Evolutionary conservation across 1,140 invertebrate species (phyloP), one percentile per base, ranked within the genome.

Genomic region (Tachypleus tridentatus): DNA sequence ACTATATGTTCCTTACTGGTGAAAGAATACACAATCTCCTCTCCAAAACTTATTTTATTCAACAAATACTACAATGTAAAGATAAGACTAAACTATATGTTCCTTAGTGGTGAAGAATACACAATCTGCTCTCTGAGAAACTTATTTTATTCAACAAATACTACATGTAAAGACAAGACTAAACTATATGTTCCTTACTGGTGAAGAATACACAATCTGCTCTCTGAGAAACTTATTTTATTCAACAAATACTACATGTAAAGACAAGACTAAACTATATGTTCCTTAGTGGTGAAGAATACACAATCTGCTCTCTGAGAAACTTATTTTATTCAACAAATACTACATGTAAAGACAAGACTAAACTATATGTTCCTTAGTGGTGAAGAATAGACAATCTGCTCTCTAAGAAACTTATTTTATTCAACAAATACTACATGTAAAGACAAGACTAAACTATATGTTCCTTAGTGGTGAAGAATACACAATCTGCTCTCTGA

Each of bases 221-320:
- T 86, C 84, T 59, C 84, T 69, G 1, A 86, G 75, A 66, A 84
- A 81, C 52, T 68, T 76, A 77, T 94, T 93, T 77, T 96, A 29
- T 29, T 29, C 29, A 29, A 29, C 29, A 29, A 29, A 29, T 29
- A 29, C 29, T 29, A 29, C 29, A 29, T 29, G 29, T 29, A 29
- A 29, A 29, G 29, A 29, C 29, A 29, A 29, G 29, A 1, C 29
- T 29, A 29, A 29, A 29, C 29, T 29, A 29, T 29, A 29, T 29
- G 29, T 29, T 29, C 29, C 67, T 69, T 64, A 69, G 67, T n/a
- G 72, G 71, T 10, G 74, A 76, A 0, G 77, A 80, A 74, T 85
- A 87, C 56, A 87, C 84, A 67, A 84, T 81, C 73, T 86, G 83
- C 70, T 86, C 84, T 59, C 84, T 69, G 1, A 86, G 75, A 66